Percentiles rank a stretch among this genome's conserved stretches.
These are phyloP conservation scores for Oryzias dopingdopingensis DNA, from an alignment of 2,797 vertebrate genomes.

Conservation along the genomic window DNA sequence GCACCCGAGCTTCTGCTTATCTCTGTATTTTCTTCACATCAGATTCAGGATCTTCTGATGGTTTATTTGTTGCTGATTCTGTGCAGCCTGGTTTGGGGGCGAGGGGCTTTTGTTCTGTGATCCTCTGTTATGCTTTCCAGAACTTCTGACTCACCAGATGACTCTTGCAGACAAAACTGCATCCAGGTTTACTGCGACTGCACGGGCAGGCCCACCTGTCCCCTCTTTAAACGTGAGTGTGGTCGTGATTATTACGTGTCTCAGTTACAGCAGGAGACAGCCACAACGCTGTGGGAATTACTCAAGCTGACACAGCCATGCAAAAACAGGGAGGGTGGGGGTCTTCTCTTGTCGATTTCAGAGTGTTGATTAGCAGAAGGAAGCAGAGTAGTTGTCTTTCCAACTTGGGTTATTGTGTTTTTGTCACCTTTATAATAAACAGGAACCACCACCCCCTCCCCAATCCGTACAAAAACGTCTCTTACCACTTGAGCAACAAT, in stretches of 20 bases:
- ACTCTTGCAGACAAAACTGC: constrained; percentile 12
- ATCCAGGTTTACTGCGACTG: constrained; percentile 3
- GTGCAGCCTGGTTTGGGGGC: too few relatives aligned
- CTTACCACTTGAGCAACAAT: too few relatives aligned
- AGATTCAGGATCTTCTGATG: too few relatives aligned
- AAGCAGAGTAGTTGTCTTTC: constrained; percentile 5
- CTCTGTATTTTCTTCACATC: too few relatives aligned
- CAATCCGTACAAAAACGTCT: too few relatives aligned
- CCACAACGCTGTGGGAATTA: constrained; percentile 1
- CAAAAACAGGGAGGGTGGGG: background rate
- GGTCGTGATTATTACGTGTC: constrained; percentile 6
- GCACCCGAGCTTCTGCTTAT: too few relatives aligned
- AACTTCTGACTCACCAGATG: constrained; percentile 50
- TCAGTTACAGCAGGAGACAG: constrained; percentile 18
- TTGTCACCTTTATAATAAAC: background rate
- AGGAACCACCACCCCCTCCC: too few relatives aligned
- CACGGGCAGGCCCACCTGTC: constrained; percentile 25
- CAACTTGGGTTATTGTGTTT: constrained; percentile 7
- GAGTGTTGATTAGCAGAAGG: constrained; percentile 12
- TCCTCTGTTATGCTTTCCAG: too few relatives aligned
- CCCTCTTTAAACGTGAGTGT: constrained; percentile 25
- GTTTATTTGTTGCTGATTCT: too few relatives aligned
- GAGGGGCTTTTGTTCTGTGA: too few relatives aligned
- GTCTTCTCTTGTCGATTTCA: constrained; percentile 17
- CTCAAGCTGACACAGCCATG: background rate